phyloP scores from a whole-genome alignment of 2,113 vertebrate genomes.

The Apodemus sylvaticus region DNA sequence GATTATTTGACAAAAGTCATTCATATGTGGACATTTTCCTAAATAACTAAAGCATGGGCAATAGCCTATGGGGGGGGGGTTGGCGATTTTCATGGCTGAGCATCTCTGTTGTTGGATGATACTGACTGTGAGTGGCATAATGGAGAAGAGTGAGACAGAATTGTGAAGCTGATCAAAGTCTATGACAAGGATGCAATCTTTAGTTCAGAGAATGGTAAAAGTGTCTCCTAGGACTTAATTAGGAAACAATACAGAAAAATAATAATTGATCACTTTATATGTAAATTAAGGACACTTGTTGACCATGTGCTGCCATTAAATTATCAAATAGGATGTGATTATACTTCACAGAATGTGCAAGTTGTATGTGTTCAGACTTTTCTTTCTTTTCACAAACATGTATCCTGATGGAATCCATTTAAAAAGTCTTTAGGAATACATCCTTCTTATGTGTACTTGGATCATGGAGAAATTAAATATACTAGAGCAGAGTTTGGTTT shows the following conservation, averaged over 20 bases:
- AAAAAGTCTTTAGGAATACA: neutral
- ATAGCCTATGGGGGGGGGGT: accelerated
- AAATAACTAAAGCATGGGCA: neutral
- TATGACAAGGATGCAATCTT: neutral
- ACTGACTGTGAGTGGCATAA: neutral
- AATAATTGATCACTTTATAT: neutral
- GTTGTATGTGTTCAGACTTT: neutral
- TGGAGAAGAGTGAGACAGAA: neutral
- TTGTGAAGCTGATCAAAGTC: neutral
- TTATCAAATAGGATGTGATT: neutral
- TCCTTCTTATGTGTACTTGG: neutral
- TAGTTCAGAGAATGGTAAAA: neutral
- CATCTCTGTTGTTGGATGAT: neutral
- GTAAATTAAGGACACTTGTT: neutral
- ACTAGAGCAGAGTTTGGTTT: neutral
- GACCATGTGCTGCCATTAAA: neutral
- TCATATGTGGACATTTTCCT: neutral
- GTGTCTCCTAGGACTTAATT: neutral
- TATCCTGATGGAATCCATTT: neutral
- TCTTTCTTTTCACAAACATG: neutral
- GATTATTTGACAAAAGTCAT: neutral
- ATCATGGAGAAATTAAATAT: neutral
- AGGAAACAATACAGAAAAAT: neutral
- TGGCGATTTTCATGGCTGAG: neutral
- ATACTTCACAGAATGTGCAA: neutral